These are phyloP conservation scores for Trissolcus basalis DNA, from an alignment of 1,140 invertebrate genomes.

Conservation along the genomic window DNA sequence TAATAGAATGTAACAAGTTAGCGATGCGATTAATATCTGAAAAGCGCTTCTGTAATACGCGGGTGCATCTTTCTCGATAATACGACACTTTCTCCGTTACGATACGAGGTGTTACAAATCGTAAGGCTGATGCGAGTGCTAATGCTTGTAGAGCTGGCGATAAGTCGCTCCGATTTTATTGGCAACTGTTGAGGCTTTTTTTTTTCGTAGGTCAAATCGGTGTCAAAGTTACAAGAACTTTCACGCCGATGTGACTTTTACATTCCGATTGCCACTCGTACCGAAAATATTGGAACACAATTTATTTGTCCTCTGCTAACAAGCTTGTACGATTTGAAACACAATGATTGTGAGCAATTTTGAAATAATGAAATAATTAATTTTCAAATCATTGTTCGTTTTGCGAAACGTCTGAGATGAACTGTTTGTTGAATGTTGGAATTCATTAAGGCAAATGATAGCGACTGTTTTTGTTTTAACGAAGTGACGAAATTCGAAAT, in stretches of 20 bases:
- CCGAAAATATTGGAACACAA: not conserved
- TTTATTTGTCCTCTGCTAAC: not conserved
- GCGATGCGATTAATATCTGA: conserved; percentile 25
- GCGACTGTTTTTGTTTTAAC: conserved; percentile 10
- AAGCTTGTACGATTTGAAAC: not conserved
- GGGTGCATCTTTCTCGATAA: conserved; percentile 35
- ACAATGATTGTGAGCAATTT: too few relatives aligned
- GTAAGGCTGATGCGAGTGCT: conserved; percentile 16
- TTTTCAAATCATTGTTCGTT: too few relatives aligned
- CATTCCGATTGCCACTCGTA: conserved; percentile 1
- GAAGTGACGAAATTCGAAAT: conserved; percentile 32
- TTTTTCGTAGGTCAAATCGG: not conserved
- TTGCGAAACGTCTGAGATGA: conserved; percentile 1
- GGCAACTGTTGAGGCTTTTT: not conserved
- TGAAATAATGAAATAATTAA: too few relatives aligned
- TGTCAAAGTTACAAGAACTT: not conserved
- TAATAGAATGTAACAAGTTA: conserved; percentile 25
- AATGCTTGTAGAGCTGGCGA: conserved; percentile 11
- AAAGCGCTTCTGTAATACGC: conserved; percentile 8
- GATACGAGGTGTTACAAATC: conserved; percentile 32
- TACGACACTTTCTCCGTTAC: conserved; percentile 30
- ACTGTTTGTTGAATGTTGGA: not conserved
- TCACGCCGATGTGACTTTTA: not conserved
- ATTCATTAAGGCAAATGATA: conserved; percentile 19
- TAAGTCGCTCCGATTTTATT: not conserved